Base-by-base conservation (phyloP, 2,888 invertebrate species). In the Caenorhabditis panamensis region DNA sequence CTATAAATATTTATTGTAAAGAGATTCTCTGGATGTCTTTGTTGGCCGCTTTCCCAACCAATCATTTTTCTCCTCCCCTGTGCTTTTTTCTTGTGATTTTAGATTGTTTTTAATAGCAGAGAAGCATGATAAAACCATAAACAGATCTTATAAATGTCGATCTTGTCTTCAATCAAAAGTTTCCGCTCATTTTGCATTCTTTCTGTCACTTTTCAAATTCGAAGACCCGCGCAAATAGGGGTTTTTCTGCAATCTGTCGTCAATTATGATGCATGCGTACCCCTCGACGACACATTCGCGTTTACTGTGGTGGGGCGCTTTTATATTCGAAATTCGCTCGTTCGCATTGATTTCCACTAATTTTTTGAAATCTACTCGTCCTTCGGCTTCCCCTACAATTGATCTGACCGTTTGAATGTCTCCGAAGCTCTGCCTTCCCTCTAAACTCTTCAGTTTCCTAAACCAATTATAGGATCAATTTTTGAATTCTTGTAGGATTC, bases 161-260 rank as follows among this genome's bases (percentile, higher is more conserved):
- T 31, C 9, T 31, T 4, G 9, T 4, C 9, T 31, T 31, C 31
- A 31, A 31, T 31, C 31, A 31, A 31, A 31, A 31, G 4, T 31
- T 9, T 31, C 31, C 31, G 9, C 31, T 31, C 31, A 31, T 31
- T 31, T 31, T 31, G 31, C 9, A 31, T 31, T 31, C 31, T 31
- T 4, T 9, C 31, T 9, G 4, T 31, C 9, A 31, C 4, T 41
- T 13, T 16, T 13, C 41, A 9, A 5, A 16, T 41, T 41, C 13
- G 41, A 41, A 16, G 5, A 2, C 41, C 41, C 13, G 13, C 41
- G 2, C 13, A 13, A 16, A 16, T 41, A 3, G n/a, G n/a, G 13
- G 13, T 9, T 41, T 58, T 28, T 64, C 58, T 58, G 58, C 72
- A 49, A 49, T n/a, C 28, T 73, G 51, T 47, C 73, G 73, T 64